Conservation (phyloP, 2,888 invertebrate genomes). For the Trypoxylon attenuatum region DNA sequence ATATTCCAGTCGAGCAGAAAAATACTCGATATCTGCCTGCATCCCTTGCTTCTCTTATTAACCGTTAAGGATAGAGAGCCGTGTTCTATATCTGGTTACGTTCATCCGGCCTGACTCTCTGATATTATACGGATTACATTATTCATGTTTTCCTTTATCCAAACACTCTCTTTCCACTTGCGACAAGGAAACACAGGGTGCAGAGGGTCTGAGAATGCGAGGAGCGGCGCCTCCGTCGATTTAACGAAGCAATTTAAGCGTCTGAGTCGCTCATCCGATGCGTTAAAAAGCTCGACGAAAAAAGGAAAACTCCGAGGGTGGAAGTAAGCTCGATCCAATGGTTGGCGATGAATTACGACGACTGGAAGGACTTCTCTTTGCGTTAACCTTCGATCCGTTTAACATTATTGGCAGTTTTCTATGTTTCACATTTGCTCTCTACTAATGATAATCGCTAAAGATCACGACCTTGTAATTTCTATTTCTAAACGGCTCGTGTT, state of each 20-base stretch:
- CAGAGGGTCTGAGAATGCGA: constrained; percentile 7
- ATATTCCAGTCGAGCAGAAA: constrained; percentile 29
- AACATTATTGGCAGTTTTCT: no score
- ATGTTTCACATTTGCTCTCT: no score
- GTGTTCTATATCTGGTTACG: constrained; percentile 45
- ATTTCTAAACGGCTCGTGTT: no score
- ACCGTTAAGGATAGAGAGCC: constrained; percentile 25
- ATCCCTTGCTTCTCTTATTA: constrained; percentile 37
- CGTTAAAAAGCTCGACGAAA: constrained; percentile 26
- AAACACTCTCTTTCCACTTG: constrained; percentile 28
- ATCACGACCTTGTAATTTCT: no score
- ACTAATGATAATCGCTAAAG: no score
- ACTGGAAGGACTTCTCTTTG: constrained; percentile 10
- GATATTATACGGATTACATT: constrained; percentile 56
- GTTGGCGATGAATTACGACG: constrained; percentile 11
- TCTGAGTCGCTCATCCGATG: constrained; percentile 48
- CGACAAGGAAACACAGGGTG: constrained; percentile 20
- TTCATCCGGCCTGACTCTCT: constrained; percentile 25
- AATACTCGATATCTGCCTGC: constrained; percentile 30
- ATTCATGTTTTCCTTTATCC: constrained; percentile 54
- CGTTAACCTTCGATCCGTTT: no score
- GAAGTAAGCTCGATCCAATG: constrained; percentile 4
- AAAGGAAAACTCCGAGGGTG: constrained; percentile 16
- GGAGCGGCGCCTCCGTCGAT: constrained; percentile 50
- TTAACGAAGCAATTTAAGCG: constrained; percentile 62